Conservation (phyloP, 2,888 invertebrate genomes). For the Noctua janthe region DNA sequence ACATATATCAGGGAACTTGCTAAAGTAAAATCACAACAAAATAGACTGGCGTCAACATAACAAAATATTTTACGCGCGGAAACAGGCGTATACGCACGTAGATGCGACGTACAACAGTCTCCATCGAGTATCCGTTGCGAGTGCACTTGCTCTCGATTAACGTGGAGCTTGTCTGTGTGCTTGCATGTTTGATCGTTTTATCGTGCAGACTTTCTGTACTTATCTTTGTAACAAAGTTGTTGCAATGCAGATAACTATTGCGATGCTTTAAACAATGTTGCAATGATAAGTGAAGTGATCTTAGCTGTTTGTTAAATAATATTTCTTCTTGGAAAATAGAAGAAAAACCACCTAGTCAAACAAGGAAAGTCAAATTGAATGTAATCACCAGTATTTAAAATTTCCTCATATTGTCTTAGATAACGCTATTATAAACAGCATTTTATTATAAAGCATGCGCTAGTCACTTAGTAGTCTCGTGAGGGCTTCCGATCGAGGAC, state of each 20-base stretch:
- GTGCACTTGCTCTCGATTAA: neutral
- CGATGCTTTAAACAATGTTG: neutral
- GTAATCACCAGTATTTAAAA: neutral
- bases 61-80: neutral
- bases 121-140: neutral
- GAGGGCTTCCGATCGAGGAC: slow-evolving; percentile 38
- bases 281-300: slow-evolving; percentile 1
- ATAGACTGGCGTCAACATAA: neutral
- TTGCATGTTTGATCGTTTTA: neutral
- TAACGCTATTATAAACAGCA: slow-evolving; percentile 15
- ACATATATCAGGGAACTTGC: neutral
- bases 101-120: neutral
- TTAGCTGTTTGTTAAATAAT: neutral
- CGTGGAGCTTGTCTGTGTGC: neutral
- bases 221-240: neutral
- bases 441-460: slow-evolving; percentile 16
- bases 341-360: neutral
- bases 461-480: slow-evolving; percentile 40
- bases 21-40: neutral
- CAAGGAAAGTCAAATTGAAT: neutral
- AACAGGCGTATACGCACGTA: neutral
- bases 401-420: slow-evolving; percentile 7
- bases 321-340: neutral
- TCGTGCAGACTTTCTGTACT: neutral
- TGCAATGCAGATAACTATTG: neutral